A percentile compares a stretch with the other conserved stretches of the same genome.
Conservation (phyloP, 2,888 invertebrate genomes). For the Monochamus alternatus region DNA sequence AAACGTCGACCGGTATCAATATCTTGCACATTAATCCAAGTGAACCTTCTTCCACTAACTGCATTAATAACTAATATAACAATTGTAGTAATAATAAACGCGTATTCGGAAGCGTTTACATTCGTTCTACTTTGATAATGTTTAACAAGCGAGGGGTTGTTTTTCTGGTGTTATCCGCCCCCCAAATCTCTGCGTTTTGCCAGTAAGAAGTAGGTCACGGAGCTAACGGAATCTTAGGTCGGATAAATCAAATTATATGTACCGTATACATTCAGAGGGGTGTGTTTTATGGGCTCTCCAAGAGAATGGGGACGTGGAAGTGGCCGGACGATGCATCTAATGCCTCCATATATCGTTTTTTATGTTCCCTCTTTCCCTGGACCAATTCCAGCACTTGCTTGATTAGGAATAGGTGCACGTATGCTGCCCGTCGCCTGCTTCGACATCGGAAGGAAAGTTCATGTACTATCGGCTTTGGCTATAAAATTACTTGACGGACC, state of each 20-base stretch:
- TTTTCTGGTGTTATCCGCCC: not conserved
- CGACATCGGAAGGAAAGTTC: not conserved
- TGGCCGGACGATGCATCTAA: not conserved
- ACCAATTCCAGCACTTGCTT: not conserved
- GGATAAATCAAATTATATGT: conserved; percentile 23
- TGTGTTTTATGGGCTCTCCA: conserved; percentile 3
- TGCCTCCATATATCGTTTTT: conserved; percentile 2
- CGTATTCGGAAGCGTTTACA: too few species aligned
- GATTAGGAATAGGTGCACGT: not conserved
- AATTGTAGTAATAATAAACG: too few species aligned
- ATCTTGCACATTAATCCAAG: too few species aligned
- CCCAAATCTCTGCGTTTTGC: not conserved
- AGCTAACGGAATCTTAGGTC: not conserved
- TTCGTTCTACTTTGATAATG: too few species aligned
- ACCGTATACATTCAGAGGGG: conserved; percentile 3
- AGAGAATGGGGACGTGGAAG: conserved; percentile 1
- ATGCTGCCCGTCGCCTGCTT: not conserved
- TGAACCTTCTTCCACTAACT: too few species aligned
- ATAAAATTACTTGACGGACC: too few species aligned
- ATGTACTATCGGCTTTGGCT: not conserved
- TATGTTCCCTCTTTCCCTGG: not conserved
- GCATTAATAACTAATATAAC: too few species aligned
- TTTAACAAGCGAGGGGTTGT: not conserved
- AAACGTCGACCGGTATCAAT: too few species aligned
- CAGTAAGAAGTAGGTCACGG: conserved; percentile 1